A percentile compares a stretch with the other conserved stretches of the same genome.
These are phyloP conservation scores for Lycaon pictus DNA, from an alignment of 2,113 vertebrate genomes.

Conservation along the genomic window DNA sequence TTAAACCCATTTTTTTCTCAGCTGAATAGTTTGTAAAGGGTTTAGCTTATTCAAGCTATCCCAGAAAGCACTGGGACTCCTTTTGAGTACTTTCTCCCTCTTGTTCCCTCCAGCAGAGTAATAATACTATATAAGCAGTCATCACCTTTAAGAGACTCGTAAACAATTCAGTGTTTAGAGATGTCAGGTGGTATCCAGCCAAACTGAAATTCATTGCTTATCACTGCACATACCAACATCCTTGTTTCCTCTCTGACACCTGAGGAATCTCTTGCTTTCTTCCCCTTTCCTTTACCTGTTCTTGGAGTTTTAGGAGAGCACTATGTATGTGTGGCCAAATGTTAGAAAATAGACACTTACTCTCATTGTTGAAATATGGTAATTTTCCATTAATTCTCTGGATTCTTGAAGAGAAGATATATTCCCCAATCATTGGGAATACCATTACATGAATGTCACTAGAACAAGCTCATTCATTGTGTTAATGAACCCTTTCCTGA, in stretches of 20 bases:
- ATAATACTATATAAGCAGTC: neutral
- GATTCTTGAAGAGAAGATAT: neutral
- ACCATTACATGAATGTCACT: neutral
- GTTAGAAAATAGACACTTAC: neutral
- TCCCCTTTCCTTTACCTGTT: neutral
- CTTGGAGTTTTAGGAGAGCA: neutral
- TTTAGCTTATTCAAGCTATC: neutral
- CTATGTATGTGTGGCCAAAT: neutral
- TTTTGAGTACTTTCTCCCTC: neutral
- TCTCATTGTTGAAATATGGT: neutral
- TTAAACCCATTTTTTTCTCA: neutral
- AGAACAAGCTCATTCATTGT: neutral
- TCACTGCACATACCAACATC: neutral
- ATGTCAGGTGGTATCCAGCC: neutral
- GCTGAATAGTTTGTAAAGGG: neutral
- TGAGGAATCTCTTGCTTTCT: neutral
- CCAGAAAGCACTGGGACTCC: neutral
- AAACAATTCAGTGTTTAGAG: neutral
- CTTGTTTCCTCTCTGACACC: neutral
- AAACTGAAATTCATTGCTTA: neutral
- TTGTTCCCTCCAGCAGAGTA: neutral
- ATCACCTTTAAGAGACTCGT: neutral
- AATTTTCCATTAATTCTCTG: neutral
- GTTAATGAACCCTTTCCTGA: neutral
- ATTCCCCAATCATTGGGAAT: neutral